Base-by-base conservation (phyloP, 2,113 vertebrate genomes). In the Plecotus auritus region DNA sequence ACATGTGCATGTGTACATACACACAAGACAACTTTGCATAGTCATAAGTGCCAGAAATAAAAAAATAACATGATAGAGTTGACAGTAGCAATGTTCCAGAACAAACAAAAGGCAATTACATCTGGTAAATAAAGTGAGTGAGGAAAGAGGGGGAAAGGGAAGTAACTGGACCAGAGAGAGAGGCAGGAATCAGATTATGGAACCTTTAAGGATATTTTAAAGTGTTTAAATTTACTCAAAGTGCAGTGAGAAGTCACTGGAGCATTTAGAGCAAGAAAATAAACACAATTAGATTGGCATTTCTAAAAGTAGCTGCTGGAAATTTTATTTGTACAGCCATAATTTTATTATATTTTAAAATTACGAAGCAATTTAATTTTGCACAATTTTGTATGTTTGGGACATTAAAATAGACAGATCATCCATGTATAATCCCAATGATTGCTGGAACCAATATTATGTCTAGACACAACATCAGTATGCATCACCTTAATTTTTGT, bases 361-460 rank as follows among this genome's bases (percentile, higher is more conserved):
- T 35, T 56, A 90, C 56, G n/a, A 49, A 94, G 56, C 13, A 85
- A 92, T 77, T 93, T 74, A 81, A 92, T 92, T 94, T 84, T 89
- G 47, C 22, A 84, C 26, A 61, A 59, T 66, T 92, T 92, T 86
- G 2, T 47, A 72, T 92, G 45, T 82, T 59, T 94, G 87, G 54
- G 67, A 56, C 35, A 92, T 85, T 82, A 82, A 93, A 86, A 92
- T 73, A 64, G 72, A 84, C 40, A 88, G 78, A 85, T 59, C 28
- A 54, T 45, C 56, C 42, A 74, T 66, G 54, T 37, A 61, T 28
- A 66, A 94, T 64, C 11, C 16, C 30, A 40, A 8, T 83, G 51
- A 90, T 30, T 94, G 26, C 49, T 91, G 35, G 32, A 93, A 40
- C 47, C 17, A 87, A n/a, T 26, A 90, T 37, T n/a, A 49, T 73